These are phyloP conservation scores for Chrysocyon brachyurus DNA, from an alignment of 2,797 vertebrate genomes.

Conservation along the genomic window DNA sequence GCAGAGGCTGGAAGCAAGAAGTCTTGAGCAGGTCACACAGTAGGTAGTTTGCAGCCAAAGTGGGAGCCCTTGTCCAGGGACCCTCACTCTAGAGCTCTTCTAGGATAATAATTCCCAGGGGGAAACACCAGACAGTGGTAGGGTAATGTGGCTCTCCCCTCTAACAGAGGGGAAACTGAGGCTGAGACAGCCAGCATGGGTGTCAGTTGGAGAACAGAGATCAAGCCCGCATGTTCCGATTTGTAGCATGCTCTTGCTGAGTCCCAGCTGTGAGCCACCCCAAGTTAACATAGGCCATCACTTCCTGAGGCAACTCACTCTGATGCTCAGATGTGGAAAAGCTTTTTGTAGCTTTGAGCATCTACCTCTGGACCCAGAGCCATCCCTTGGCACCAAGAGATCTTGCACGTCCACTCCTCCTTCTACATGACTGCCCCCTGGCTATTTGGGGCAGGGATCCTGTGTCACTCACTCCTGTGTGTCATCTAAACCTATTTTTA, in stretches of 20 bases:
- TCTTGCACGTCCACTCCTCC: neutral
- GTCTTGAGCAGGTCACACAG: neutral
- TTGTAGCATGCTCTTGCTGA: neutral
- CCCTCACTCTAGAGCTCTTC: neutral
- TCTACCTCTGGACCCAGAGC: neutral
- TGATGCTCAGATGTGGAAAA: neutral
- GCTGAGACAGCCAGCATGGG: neutral
- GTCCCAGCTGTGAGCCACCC: neutral
- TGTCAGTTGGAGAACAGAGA: neutral
- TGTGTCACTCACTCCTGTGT: constrained; percentile 24
- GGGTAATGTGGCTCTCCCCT: neutral
- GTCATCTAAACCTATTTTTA: constrained; percentile 65
- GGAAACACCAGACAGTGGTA: neutral
- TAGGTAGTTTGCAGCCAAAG: neutral
- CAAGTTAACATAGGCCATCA: neutral
- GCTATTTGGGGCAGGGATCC: constrained; percentile 45
- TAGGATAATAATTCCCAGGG: neutral
- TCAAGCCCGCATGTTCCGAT: neutral
- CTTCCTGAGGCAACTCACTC: neutral
- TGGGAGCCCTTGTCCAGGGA: neutral
- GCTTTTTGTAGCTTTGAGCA: neutral
- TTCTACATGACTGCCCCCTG: neutral
- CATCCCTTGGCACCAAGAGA: neutral
- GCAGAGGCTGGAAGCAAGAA: neutral
- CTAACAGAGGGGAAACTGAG: neutral